Conservation (phyloP, 2,113 vertebrate genomes). For the Eurypyga helias region DNA sequence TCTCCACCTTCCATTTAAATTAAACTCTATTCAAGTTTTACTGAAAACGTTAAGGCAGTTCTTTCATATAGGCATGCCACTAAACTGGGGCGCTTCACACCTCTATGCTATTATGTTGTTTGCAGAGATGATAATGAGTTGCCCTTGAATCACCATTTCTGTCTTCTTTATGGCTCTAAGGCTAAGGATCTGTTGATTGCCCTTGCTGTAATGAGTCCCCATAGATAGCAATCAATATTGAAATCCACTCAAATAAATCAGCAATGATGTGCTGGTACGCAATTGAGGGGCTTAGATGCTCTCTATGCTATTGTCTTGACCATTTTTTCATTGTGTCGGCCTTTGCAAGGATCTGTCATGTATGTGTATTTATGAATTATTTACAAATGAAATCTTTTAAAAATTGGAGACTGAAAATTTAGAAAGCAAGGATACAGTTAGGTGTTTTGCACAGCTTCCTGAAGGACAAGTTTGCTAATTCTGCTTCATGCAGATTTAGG, state of each 20-base stretch:
- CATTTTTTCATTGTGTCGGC: neutral
- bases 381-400: neutral
- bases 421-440: neutral
- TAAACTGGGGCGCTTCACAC: neutral
- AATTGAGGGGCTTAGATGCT: neutral
- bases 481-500: neutral
- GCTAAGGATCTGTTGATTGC: neutral
- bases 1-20: neutral
- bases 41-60: neutral
- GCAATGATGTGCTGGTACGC: fast-evolving
- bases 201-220: neutral
- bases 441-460: neutral
- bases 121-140: neutral
- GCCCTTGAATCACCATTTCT: neutral
- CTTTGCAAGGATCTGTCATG: neutral
- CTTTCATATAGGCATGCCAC: neutral
- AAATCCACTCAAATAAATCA: neutral
- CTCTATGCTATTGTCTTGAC: neutral
- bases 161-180: neutral
- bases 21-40: neutral
- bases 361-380: neutral
- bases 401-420: neutral
- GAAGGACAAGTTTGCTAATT: neutral
- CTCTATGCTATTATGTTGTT: neutral
- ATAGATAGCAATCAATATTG: neutral